phyloP scores from a whole-genome alignment of 2,888 invertebrate genomes.

The Troides oblongomaculatus region DNA sequence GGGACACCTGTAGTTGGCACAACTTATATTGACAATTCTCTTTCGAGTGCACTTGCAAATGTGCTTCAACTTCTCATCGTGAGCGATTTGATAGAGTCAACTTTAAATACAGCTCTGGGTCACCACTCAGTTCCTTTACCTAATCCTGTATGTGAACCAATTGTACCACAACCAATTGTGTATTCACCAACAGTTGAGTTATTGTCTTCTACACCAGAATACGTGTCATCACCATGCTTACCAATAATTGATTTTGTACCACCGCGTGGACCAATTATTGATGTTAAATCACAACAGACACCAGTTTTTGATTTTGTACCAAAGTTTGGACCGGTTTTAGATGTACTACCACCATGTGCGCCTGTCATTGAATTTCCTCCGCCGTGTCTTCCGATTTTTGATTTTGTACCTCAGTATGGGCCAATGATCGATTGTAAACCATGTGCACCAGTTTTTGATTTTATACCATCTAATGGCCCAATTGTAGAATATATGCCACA shows the following conservation, averaged over 20 bases:
- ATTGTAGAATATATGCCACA: slow-evolving; percentile 5
- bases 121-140: slow-evolving; percentile 17
- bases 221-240: slow-evolving; percentile 21
- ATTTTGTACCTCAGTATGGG: slow-evolving; percentile 16
- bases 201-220: slow-evolving; percentile 31
- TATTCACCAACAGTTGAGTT: slow-evolving; percentile 28
- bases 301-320: slow-evolving; percentile 9
- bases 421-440: slow-evolving; percentile 16
- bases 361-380: slow-evolving; percentile 10
- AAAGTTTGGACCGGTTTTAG: slow-evolving; percentile 4
- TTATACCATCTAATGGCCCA: slow-evolving; percentile 12
- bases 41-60: slow-evolving; percentile 58
- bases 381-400: slow-evolving; percentile 1
- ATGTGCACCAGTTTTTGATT: slow-evolving; percentile 10
- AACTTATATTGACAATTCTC: slow-evolving; percentile 54
- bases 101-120: slow-evolving; percentile 28
- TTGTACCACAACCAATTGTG: slow-evolving; percentile 17
- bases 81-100: slow-evolving; percentile 51
- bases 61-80: slow-evolving; percentile 58
- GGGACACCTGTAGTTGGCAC: slow-evolving; percentile 39
- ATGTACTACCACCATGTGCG: slow-evolving; percentile 11
- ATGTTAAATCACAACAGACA: slow-evolving; percentile 5
- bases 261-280: slow-evolving; percentile 10
- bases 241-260: slow-evolving; percentile 15
- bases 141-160: slow-evolving; percentile 27